These are phyloP conservation scores for Hyles euphorbiae DNA, from an alignment of 1,140 invertebrate genomes.

Conservation along the genomic window DNA sequence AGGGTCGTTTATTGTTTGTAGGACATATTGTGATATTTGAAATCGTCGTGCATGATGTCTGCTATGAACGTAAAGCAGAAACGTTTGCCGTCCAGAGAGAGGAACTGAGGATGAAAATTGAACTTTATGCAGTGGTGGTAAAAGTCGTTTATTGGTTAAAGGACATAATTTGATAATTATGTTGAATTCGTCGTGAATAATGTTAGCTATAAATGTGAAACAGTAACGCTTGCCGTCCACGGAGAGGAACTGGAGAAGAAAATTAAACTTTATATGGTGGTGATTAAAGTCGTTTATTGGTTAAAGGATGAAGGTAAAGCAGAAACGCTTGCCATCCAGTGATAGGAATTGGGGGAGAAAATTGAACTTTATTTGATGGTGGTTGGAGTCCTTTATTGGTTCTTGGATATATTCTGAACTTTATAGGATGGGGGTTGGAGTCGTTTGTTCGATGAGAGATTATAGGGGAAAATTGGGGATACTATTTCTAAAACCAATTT, in stretches of 20 bases:
- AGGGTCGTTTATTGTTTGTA: slow-evolving; percentile 63
- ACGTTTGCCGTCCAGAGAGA: slow-evolving; percentile 77
- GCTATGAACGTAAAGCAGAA: slow-evolving; percentile 92
- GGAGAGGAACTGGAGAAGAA: slow-evolving; percentile 74
- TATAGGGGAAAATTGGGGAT: too few species aligned
- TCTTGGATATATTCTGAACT: slow-evolving; percentile 39
- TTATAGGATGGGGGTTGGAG: slow-evolving; percentile 64
- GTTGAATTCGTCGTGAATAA: too few species aligned
- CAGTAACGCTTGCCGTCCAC: slow-evolving; percentile 81
- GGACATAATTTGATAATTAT: too few species aligned
- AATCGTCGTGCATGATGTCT: slow-evolving; percentile 91
- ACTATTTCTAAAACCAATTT: too few species aligned
- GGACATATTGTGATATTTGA: slow-evolving; percentile 67
- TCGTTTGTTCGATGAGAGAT: too few species aligned
- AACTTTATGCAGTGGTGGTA: slow-evolving; percentile 40
- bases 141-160: too few species aligned
- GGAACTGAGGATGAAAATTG: slow-evolving; percentile 67
- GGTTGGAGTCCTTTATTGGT: too few species aligned
- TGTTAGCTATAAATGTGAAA: slow-evolving; percentile 75
- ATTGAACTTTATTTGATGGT: slow-evolving; percentile 39
- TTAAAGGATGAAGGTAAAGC: slow-evolving; percentile 92
- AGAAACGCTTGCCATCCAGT: slow-evolving; percentile 80
- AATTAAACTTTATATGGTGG: too few species aligned
- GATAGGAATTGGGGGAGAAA: slow-evolving; percentile 74
- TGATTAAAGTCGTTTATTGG: too few species aligned